Evolutionary conservation across 1,140 invertebrate species (phyloP).

Genomic region (Ips typographus): DNA sequence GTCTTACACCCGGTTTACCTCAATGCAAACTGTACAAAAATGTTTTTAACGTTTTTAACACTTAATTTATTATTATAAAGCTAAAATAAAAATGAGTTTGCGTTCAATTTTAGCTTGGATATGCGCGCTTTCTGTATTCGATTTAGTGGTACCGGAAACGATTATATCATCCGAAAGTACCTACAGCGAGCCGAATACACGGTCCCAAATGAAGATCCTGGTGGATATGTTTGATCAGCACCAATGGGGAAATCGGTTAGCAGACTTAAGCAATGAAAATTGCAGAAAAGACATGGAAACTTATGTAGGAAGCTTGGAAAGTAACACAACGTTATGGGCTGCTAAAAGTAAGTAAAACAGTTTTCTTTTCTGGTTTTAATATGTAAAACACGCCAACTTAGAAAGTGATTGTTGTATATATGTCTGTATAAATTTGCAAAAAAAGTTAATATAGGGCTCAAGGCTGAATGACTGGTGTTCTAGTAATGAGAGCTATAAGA

Average conservation of each 20-base stretch:
- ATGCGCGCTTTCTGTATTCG: background rate
- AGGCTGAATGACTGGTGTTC: background rate
- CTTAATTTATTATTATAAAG: background rate
- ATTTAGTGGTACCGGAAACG: background rate
- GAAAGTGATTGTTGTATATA: background rate
- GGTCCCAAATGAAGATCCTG: conserved; percentile 60
- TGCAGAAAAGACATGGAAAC: conserved; percentile 60
- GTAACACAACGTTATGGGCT: conserved; percentile 64
- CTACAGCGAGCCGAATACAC: background rate
- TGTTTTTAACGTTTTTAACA: background rate
- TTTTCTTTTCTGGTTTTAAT: background rate
- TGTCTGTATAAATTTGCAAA: background rate
- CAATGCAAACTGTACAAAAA: background rate
- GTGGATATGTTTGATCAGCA: conserved; percentile 65
- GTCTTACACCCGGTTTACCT: background rate
- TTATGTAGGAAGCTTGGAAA: conserved; percentile 59
- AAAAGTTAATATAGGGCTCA: background rate
- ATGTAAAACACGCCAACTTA: background rate
- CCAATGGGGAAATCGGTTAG: conserved; percentile 57
- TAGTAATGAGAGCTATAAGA: background rate
- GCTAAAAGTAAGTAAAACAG: conserved; percentile 64
- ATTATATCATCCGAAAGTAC: background rate
- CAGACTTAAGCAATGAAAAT: conserved; percentile 52
- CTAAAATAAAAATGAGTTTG: background rate
- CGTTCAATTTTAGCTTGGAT: background rate